Conservation (phyloP, 2,797 vertebrate species). For the Enteromius radiatus region DNA sequence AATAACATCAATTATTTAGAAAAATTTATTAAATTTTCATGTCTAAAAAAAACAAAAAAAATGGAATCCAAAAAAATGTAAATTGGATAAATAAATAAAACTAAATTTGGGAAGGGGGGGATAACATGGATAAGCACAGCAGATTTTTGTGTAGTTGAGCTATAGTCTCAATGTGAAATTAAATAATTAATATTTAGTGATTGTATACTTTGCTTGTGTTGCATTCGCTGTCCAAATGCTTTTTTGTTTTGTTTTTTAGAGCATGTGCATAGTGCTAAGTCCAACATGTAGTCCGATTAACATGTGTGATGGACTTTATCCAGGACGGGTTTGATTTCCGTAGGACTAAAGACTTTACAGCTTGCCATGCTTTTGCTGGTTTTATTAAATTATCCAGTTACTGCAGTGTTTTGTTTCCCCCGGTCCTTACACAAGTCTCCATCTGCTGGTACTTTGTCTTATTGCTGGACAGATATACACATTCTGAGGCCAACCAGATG, state of each 20-base stretch:
- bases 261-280: background rate
- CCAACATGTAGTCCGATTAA: background rate
- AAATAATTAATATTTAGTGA: background rate
- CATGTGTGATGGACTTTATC: too few species aligned
- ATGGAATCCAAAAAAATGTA: background rate
- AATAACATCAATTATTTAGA: background rate
- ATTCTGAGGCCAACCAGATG: background rate
- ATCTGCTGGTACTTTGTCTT: conserved; percentile 23
- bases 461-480: conserved; percentile 5
- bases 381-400: background rate
- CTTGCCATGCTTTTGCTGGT: background rate
- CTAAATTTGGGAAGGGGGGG: background rate
- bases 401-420: background rate
- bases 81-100: background rate
- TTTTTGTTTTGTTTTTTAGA: background rate
- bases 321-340: background rate
- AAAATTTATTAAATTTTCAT: too few species aligned
- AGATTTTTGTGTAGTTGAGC: background rate
- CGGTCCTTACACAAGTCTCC: conserved; percentile 10
- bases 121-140: background rate
- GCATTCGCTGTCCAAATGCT: background rate
- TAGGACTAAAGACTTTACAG: background rate
- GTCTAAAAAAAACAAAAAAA: background rate
- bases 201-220: background rate
- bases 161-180: background rate